Evolutionary conservation across 2,797 vertebrate genomes (phyloP), one percentile per base, ranked within the genome.

Genomic region (Channa striata): DNA sequence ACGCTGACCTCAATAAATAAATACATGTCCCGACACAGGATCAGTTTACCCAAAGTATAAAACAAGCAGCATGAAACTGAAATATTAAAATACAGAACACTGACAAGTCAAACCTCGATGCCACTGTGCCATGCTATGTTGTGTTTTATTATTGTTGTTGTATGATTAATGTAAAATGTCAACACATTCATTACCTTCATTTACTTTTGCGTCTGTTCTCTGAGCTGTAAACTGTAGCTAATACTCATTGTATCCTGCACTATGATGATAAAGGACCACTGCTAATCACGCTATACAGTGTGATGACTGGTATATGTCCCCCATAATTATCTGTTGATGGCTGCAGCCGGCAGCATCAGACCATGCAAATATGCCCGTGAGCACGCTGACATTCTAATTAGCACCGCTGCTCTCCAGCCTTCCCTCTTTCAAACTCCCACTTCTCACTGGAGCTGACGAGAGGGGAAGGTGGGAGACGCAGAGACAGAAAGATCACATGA

Each of bases 241-340:
- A 52, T 61, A 13, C 43, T 65, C 47, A 57, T 13, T 42, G 11
- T 58, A 19, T 65, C 23, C 46, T 75, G 68, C 70, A n/a, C 4
- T 40, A 1, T 6, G 25, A 30, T 0, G 44, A 71, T 54, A 62
- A 39, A 78, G 2, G 8, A 59, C 47, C 37, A 10, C 34, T 11
- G 34, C 68, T 71, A 64, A 64, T 86, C 65, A 37, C n/a, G 33
- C 48, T 5, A 6, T 78, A 59, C 70, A 57, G 11, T 25, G 11
- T 47, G 42, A 47, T 37, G 72, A 68, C 68, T 61, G 43, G 39
- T 69, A 34, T 56, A 57, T 60, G 37, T 81, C 58, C 72, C 61
- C 42, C 53, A 43, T 78, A 83, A 85, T 87, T 80, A 74, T 59
- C 63, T 25, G 71, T 25, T 69, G 68, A 72, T 39, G 36, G 70